phyloP scores from a whole-genome alignment of 2,113 vertebrate species.

The Telmatochromis sp. region DNA sequence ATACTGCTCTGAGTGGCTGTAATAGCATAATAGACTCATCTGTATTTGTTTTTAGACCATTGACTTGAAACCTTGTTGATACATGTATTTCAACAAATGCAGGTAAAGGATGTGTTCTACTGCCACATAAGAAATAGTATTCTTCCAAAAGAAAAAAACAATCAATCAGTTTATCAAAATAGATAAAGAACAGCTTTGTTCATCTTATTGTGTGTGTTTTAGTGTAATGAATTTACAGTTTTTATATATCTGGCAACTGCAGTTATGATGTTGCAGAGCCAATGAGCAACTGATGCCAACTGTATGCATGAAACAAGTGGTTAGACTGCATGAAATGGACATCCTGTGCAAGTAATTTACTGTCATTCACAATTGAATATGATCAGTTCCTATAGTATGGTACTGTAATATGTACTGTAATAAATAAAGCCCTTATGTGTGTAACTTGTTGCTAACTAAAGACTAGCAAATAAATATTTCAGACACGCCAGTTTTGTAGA shows the following conservation, averaged over 20 bases:
- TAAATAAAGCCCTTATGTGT: not conserved
- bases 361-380: not conserved
- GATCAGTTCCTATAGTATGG: not conserved
- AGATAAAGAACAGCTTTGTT: not conserved
- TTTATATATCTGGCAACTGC: conserved; percentile 50
- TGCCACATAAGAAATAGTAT: not conserved
- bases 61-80: conserved; percentile 55
- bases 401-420: not conserved
- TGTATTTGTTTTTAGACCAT: conserved; percentile 61
- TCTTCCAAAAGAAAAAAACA: not conserved
- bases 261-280: conserved; percentile 19
- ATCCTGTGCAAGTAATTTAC: not conserved
- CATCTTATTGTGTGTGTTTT: conserved; percentile 11
- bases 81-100: conserved; percentile 39
- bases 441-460: not conserved
- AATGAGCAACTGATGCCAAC: not conserved
- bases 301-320: not conserved
- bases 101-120: conserved; percentile 19
- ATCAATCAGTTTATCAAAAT: not conserved
- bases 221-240: conserved; percentile 51
- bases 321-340: conserved; percentile 1
- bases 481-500: not conserved
- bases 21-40: conserved; percentile 68
- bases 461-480: not conserved
- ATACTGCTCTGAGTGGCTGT: conserved; percentile 48